Evolutionary conservation across 2,797 vertebrate species (phyloP).

Genomic region (Coreius guichenoti): DNA sequence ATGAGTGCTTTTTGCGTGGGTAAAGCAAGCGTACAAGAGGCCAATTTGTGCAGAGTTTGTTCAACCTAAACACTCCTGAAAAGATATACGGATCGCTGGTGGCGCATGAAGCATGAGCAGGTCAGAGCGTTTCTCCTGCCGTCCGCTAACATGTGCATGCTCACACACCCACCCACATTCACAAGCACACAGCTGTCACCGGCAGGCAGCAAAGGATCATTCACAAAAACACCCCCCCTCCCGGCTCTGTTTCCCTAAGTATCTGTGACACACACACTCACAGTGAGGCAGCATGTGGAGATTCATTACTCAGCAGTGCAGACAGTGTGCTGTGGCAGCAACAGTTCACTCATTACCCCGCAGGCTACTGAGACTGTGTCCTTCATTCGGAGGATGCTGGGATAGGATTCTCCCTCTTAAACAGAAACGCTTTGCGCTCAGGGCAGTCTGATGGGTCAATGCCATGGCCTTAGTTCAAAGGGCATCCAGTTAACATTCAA

Average conservation of each 20-base stretch:
- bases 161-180: slow-evolving; percentile 69
- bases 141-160: slow-evolving; percentile 41
- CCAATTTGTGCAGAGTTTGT: slow-evolving; percentile 9
- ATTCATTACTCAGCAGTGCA: slow-evolving; percentile 83
- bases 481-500: background rate
- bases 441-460: background rate
- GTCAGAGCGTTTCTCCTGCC: slow-evolving; percentile 72
- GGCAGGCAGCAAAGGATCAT: slow-evolving; percentile 77
- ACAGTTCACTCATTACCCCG: slow-evolving; percentile 38
- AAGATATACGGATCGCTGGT: slow-evolving; percentile 61
- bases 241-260: slow-evolving; percentile 69
- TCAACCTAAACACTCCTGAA: slow-evolving; percentile 49
- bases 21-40: slow-evolving; percentile 6
- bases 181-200: slow-evolving; percentile 78
- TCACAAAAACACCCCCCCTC: slow-evolving; percentile 75
- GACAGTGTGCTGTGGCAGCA: slow-evolving; percentile 54
- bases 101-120: slow-evolving; percentile 73
- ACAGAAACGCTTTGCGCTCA: background rate
- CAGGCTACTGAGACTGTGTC: slow-evolving; percentile 11
- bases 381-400: slow-evolving; percentile 30
- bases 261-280: slow-evolving; percentile 76
- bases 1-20: background rate
- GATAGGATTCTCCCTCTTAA: slow-evolving; percentile 14
- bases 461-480: slow-evolving; percentile 12
- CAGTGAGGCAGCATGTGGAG: slow-evolving; percentile 76